A percentile compares a stretch with the other conserved stretches of the same genome.
Evolutionary conservation across 1,140 invertebrate species (phyloP).

Genomic region (Lineus longissimus): DNA sequence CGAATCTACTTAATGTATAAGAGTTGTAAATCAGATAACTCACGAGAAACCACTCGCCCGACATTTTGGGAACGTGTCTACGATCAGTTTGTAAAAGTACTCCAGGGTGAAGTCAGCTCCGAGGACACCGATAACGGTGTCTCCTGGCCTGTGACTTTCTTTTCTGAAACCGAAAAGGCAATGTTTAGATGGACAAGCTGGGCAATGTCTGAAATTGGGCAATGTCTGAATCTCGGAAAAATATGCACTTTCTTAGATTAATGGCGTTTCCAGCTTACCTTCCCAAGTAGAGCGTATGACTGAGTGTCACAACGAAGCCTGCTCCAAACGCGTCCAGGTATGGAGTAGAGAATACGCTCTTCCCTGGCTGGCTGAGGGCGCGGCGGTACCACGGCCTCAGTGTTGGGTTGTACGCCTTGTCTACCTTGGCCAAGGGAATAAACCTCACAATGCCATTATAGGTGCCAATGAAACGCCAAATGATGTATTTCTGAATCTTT

Average conservation of each 20-base stretch:
- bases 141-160: not conserved
- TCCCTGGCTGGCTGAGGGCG: not conserved
- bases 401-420: not conserved
- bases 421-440: not conserved
- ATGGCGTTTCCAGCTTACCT: slow-evolving; percentile 1
- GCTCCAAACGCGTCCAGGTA: not conserved
- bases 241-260: too few relatives aligned
- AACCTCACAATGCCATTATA: not conserved
- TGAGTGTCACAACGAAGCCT: not conserved
- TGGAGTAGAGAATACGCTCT: not conserved
- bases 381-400: not conserved
- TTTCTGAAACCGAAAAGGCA: not conserved
- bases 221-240: too few relatives aligned
- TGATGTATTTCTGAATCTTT: not conserved
- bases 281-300: not conserved
- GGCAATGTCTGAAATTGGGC: too few relatives aligned
- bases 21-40: too few relatives aligned
- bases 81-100: not conserved
- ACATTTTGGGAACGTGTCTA: not conserved
- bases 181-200: too few relatives aligned
- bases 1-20: too few relatives aligned
- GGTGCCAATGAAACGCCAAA: not conserved
- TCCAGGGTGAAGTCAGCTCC: not conserved
- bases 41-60: not conserved
- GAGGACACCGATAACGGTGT: not conserved